phyloP scores from a whole-genome alignment of 2,797 vertebrate genomes.

The Acropternis orthonyx region DNA sequence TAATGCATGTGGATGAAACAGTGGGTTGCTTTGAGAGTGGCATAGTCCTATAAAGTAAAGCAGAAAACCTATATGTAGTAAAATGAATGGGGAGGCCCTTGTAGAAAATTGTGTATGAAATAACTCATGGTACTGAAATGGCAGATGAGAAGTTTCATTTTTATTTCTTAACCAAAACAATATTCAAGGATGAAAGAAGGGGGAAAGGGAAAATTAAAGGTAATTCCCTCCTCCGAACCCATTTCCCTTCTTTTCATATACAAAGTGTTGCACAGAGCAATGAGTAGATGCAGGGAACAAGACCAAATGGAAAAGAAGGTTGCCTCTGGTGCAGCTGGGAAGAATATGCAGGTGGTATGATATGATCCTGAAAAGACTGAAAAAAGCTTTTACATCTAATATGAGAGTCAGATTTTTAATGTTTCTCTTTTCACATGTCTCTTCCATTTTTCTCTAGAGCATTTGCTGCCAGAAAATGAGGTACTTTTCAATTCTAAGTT shows the following conservation, averaged over 20 bases:
- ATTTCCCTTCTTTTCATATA: slow-evolving; percentile 13
- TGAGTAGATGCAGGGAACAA: not conserved
- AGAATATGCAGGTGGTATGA: not conserved
- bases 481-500: not conserved
- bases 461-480: not conserved
- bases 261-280: not conserved
- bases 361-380: not conserved
- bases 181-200: not conserved
- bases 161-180: not conserved
- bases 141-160: not conserved
- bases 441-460: not conserved
- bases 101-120: not conserved
- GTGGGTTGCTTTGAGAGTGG: not conserved
- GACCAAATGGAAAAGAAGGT: not conserved
- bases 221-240: not conserved
- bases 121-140: not conserved
- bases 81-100: not conserved
- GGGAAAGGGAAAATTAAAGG: not conserved
- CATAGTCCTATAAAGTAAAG: not conserved
- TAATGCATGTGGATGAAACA: not conserved
- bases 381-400: not conserved
- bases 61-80: fast-evolving
- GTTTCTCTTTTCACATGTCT: not conserved
- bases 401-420: not conserved
- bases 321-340: not conserved